Percentiles rank a stretch among this genome's conserved stretches.
phyloP scores from a whole-genome alignment of 2,113 vertebrate genomes.

The Megaceryle torquata region DNA sequence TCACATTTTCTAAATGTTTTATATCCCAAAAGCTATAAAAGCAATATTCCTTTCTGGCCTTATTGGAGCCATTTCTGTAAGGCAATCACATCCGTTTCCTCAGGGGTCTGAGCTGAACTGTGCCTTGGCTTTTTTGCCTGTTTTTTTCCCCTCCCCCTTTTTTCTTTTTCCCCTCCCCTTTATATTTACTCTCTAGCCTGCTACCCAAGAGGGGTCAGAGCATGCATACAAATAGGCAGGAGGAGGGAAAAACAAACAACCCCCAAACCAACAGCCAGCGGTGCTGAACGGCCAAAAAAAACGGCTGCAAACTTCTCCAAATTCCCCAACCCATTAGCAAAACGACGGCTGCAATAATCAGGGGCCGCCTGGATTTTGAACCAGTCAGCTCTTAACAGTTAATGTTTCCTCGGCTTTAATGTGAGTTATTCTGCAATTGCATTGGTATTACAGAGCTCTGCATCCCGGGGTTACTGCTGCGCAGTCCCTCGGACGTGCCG shows the following conservation, averaged over 20 bases:
- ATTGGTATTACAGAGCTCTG: rapidly evolving
- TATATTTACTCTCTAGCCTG: conserved; percentile 73
- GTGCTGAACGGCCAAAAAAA: neutral
- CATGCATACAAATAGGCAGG: conserved; percentile 66
- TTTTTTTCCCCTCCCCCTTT: neutral
- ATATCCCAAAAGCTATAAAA: conserved; percentile 82
- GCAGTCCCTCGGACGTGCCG: neutral
- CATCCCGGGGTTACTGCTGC: neutral
- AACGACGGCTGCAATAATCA: neutral
- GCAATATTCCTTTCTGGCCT: conserved; percentile 80
- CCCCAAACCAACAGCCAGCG: neutral
- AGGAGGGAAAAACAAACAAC: conserved; percentile 10
- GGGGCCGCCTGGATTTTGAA: neutral
- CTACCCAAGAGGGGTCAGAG: conserved; percentile 62
- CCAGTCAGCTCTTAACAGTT: rapidly evolving
- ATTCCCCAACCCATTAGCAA: neutral
- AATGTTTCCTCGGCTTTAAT: rapidly evolving
- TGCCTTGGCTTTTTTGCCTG: conserved; percentile 34
- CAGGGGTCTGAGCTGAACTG: conserved; percentile 69
- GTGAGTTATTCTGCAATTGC: neutral
- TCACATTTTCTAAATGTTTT: conserved; percentile 80
- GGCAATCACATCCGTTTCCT: conserved; percentile 78
- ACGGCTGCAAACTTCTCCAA: neutral
- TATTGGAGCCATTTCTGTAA: conserved; percentile 78
- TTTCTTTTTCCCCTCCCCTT: conserved; percentile 16